Evolutionary conservation across 1,140 invertebrate species (phyloP), one percentile per base, ranked within the genome.

Genomic region (Heliconius hewitsoni): DNA sequence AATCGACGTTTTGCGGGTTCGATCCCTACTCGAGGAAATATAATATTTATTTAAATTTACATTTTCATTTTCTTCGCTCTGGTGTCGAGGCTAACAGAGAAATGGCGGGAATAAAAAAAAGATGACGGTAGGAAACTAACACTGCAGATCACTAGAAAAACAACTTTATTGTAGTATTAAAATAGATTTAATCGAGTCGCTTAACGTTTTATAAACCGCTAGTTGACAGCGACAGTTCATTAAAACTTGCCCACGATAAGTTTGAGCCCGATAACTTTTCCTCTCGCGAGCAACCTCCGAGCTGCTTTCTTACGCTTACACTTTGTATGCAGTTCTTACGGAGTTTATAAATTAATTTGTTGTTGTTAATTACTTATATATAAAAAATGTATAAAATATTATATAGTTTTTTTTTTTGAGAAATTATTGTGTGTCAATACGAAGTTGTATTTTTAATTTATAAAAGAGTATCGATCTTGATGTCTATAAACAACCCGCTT

Each of bases 191-290:
- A 66, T 66, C 27, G 60, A 66, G 30, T 66, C 60, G 60, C 23
- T 66, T 66, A 66, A 66, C 23, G 23, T 66, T 66, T 66, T 66
- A 66, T 66, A 66, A 66, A 66, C 60, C 60, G 74, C 73, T 34
- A 76, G 74, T 80, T 76, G 79, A 57, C 79, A 37, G 71, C 77
- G 81, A 82, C 81, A 82, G 60, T 82, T 82, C 81, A 82, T 82
- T 82, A 82, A 76, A 82, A 79, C 70, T 82, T 76, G 76, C 42
- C 19, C 55, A 18, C 75, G 71, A n/a, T 70, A 37, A 76, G 55
- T 76, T 70, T 18, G 57, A 27, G 39, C 27, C 3, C 39, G n/a
- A 27, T 50, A 50, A 74, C 18, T 50, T 74, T 74, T 74, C 34
- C 73, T 52, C 78, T 74, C 73, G 57, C 78, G 60, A 19, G n/a